Base-by-base conservation (phyloP, 2,113 vertebrate species). In the Chaetodon auriga region DNA sequence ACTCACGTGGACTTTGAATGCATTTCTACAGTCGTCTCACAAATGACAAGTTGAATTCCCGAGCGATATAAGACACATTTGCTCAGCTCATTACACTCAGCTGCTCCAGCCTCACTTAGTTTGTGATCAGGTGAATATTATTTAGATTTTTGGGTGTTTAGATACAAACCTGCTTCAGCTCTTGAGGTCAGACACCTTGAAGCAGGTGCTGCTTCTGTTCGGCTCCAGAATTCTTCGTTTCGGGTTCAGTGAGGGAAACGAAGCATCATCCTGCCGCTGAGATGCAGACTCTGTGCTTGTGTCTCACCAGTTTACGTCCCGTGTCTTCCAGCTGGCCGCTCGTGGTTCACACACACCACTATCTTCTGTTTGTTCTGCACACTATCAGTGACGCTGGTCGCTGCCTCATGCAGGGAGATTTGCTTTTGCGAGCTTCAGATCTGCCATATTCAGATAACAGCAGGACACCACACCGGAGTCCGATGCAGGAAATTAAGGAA, bases 401-500 rank as follows among this genome's bases (percentile, higher is more conserved):
- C 25, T 19, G 7, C 51, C 53, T 71, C 16, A 45, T 41, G 75
- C 35, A 30, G 45, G 5, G 36, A 9, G 30, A 15, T 73, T 45
- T 69, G 48, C 62, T 77, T 64, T 77, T 41, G 30, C 30, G 5
- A 73, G 65, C 51, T 10, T 41, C 49, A 16, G 46, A 41, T 71
- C 8, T 13, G 38, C 23, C 18, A 4, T n/a, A 41, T 75, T 71
- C 64, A 85, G 84, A 87, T 89, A 82, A 64, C 58, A n/a, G 43
- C 7, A 3, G 23, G n/a, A 60, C 78, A 23, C 21, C 78, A n/a
- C 63, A 1, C 16, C 57, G 48, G 54, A 48, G 82, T 66, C 78
- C 68, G 54, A n/a, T 21, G 75, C 87, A 86, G 83, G 87, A 89
- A 65, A 86, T 86, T 74, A 89, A 89, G 51, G 45, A 36, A 60